These are phyloP conservation scores for Lapara coniferarum DNA, from an alignment of 2,888 invertebrate species.

Conservation along the genomic window DNA sequence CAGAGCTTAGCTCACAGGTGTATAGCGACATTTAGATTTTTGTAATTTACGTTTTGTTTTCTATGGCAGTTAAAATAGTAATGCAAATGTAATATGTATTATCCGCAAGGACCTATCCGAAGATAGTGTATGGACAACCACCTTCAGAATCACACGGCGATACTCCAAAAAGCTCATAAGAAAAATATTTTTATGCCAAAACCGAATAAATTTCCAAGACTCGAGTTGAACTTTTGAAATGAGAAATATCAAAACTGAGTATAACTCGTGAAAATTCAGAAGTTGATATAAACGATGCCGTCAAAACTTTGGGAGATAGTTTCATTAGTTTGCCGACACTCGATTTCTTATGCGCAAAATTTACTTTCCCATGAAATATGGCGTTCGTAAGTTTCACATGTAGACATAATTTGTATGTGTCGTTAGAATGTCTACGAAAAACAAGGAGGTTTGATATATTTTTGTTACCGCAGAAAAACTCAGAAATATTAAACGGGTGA, in stretches of 20 bases:
- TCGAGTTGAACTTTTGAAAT: conserved; percentile 28
- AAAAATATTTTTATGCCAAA: conserved; percentile 33
- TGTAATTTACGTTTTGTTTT: neutral
- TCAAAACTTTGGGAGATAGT: conserved; percentile 46
- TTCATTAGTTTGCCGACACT: conserved; percentile 44
- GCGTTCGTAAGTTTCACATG: conserved; percentile 10
- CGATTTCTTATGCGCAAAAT: conserved; percentile 24
- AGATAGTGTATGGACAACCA: too few species aligned
- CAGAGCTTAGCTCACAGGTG: too few species aligned
- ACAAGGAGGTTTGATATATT: neutral
- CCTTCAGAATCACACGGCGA: neutral
- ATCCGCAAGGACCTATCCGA: too few species aligned
- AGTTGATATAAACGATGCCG: conserved; percentile 52
- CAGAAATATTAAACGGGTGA: neutral
- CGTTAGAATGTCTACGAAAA: neutral
- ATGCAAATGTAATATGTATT: too few species aligned
- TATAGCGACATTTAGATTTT: neutral
- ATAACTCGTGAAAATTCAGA: conserved; percentile 64
- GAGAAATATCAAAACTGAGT: conserved; percentile 51
- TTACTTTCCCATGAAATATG: conserved; percentile 24
- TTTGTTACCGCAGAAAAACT: neutral
- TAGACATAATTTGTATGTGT: conserved; percentile 20
- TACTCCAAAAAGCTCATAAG: too few species aligned
- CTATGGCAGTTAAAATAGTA: neutral
- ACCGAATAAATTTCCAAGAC: conserved; percentile 25